Conservation (phyloP, 2,888 invertebrate genomes). For the Ophion slaviceki region DNA sequence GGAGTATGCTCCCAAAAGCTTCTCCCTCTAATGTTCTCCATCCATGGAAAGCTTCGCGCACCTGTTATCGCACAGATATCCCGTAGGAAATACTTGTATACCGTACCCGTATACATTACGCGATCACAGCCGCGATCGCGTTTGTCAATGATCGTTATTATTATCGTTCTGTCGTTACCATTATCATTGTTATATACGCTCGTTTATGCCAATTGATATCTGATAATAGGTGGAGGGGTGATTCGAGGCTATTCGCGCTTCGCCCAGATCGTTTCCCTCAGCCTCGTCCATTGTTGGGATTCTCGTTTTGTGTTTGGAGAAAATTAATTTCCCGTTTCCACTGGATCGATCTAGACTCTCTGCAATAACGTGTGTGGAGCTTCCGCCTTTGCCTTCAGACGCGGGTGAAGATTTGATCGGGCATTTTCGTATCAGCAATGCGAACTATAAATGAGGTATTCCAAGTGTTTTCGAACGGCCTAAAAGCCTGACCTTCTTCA, state of each 20-base stretch:
- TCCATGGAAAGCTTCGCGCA: slow-evolving; percentile 32
- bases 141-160: background rate
- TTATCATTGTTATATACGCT: background rate
- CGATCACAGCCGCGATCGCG: slow-evolving; percentile 3
- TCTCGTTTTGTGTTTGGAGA: background rate
- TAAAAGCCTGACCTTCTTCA: no score
- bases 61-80: slow-evolving; percentile 50
- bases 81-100: slow-evolving; percentile 18
- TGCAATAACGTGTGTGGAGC: background rate
- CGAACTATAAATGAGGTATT: no score
- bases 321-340: slow-evolving; percentile 11
- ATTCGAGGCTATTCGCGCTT: background rate
- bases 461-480: no score
- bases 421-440: background rate
- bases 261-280: background rate
- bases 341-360: background rate
- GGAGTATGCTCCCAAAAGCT: slow-evolving; percentile 26
- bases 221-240: background rate
- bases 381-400: background rate
- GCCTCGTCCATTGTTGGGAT: background rate
- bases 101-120: background rate
- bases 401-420: background rate
- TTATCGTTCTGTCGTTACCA: background rate
- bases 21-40: slow-evolving; percentile 16
- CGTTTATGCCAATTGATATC: background rate